These are phyloP conservation scores for Electrophaes corylata DNA, from an alignment of 2,888 invertebrate species.

Conservation along the genomic window DNA sequence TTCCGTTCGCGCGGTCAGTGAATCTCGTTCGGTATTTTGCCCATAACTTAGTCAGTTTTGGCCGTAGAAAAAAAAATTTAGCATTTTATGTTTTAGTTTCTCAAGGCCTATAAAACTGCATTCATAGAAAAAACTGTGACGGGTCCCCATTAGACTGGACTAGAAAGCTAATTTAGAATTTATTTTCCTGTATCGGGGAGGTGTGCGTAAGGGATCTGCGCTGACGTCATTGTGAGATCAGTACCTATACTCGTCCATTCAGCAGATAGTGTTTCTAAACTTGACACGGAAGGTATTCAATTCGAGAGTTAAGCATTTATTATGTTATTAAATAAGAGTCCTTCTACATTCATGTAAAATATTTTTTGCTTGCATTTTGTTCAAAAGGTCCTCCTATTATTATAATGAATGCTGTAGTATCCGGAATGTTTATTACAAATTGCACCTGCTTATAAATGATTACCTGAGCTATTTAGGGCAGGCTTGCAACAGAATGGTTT, in stretches of 20 bases:
- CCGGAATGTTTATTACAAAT: slow-evolving; percentile 16
- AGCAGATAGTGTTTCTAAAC: slow-evolving; percentile 6
- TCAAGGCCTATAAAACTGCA: no score
- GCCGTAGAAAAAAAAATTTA: no score
- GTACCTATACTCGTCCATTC: slow-evolving; percentile 50
- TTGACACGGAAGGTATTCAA: no score
- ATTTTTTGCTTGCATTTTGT: background rate
- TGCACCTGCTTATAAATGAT: slow-evolving; percentile 16
- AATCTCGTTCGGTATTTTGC: no score
- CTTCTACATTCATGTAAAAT: no score
- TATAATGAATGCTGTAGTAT: slow-evolving; percentile 12
- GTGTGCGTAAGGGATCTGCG: slow-evolving; percentile 57
- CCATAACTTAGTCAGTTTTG: no score
- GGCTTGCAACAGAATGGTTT: slow-evolving; percentile 11
- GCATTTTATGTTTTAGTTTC: no score
- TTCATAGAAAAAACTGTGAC: no score
- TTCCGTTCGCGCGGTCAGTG: no score
- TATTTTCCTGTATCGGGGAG: slow-evolving; percentile 21
- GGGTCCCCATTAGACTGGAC: background rate
- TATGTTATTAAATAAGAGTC: no score
- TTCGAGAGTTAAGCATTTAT: no score
- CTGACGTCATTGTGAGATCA: slow-evolving; percentile 68
- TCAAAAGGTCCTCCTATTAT: background rate
- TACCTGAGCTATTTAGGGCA: slow-evolving; percentile 8
- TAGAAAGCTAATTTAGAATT: slow-evolving; percentile 6